These are phyloP conservation scores for Sebastes melanostomus DNA, from an alignment of 2,797 vertebrate genomes.

Conservation along the genomic window DNA sequence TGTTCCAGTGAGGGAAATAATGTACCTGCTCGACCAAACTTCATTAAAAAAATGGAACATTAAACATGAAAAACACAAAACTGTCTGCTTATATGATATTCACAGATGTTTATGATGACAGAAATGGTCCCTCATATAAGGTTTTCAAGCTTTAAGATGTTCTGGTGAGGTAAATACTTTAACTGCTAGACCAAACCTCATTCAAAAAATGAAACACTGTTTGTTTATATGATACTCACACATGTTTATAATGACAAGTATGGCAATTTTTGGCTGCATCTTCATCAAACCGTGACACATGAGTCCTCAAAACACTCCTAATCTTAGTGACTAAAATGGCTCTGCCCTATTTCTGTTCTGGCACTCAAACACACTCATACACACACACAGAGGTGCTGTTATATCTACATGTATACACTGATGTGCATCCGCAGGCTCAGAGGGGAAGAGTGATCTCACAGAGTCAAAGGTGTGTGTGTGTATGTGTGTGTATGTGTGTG, in stretches of 20 bases:
- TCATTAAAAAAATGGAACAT: not conserved
- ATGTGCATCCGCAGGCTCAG: constrained; percentile 9
- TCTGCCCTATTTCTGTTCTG: constrained; percentile 66
- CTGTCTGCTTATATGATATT: not conserved
- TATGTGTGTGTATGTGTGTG: not conserved
- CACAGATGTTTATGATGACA: not conserved
- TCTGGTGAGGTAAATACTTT: not conserved
- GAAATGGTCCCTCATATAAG: not conserved
- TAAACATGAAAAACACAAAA: not conserved
- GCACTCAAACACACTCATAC: constrained; percentile 11
- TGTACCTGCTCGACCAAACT: not conserved
- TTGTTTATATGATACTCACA: not conserved
- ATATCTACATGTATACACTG: constrained; percentile 6
- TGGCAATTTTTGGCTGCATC: not conserved
- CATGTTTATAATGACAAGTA: not conserved
- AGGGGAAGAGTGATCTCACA: constrained; percentile 17
- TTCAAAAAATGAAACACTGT: not conserved
- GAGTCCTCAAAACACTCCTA: constrained; percentile 38
- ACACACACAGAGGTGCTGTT: not conserved
- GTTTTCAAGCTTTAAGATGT: not conserved
- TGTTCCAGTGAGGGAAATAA: not conserved
- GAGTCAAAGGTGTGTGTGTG: constrained; percentile 48
- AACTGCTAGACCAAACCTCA: not conserved
- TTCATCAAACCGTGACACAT: constrained; percentile 12
- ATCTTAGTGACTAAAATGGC: constrained; percentile 64